Base-by-base conservation (phyloP, 2,797 vertebrate species). In the Onychomys arenicola region DNA sequence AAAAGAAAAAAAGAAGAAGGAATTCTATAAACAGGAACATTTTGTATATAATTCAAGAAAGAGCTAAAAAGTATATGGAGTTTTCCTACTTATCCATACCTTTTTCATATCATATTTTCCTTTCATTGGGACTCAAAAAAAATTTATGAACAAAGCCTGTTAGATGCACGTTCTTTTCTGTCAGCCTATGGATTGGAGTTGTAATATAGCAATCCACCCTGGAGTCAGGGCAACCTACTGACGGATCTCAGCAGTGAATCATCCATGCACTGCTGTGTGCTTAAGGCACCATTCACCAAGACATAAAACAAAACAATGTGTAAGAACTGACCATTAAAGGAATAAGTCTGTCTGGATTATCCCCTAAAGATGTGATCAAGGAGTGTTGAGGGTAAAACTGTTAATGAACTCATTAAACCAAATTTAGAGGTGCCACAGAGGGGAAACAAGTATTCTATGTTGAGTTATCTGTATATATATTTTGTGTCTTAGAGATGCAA, bases 71-170 rank as follows among this genome's bases (percentile, higher is more conserved):
- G 25, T 59, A n/a, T 21, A 92, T 43, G 77, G 19, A 96, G 37
- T 94, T 97, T 97, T 61, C 65, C 43, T 90, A 69, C 37, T 46
- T 91, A 97, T 75, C 43, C 27, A 83, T 90, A 87, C 10, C 3
- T 46, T 61, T 78, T 94, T 25, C 81, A 96, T 95, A 94, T 46
- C 29, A 82, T 71, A 23, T 69, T 88, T 87, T 95, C 75, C 89
- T 96, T 78, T 96, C 71, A 90, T 98, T 96, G 61, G 32, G 32
- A 98, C 94, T 96, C 96, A 97, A 95, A 96, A 96, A 93, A 94
- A 93, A 89, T 46, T 49, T 65, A 73, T 89, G 92, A 97, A 49
- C 88, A 94, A 94, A 90, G 6, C 29, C 85, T 92, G 55, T 85
- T 76, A 93, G 91, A 96, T 96, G 84, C 43, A 25, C 80, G 52